Evolutionary conservation across 2,113 vertebrate species (phyloP).

Genomic region (Rallus limicola): DNA sequence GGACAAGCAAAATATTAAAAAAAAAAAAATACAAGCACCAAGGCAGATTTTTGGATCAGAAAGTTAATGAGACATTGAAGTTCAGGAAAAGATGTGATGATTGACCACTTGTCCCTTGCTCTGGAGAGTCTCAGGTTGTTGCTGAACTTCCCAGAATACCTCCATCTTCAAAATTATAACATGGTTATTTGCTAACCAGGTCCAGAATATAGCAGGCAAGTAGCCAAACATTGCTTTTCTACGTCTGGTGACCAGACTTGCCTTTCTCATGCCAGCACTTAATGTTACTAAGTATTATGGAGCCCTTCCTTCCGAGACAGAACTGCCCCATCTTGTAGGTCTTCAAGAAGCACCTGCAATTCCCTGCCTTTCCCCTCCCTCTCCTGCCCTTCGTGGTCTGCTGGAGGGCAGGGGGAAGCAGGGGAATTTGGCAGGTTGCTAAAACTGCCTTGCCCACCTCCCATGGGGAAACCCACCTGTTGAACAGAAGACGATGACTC

Average conservation of each 20-base stretch:
- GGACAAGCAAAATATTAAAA: background rate
- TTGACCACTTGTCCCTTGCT: background rate
- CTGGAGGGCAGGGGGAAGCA: background rate
- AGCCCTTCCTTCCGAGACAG: background rate
- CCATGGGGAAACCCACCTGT: accelerated
- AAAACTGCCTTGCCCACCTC: background rate
- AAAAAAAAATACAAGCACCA: background rate
- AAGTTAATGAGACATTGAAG: background rate
- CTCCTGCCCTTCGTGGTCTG: background rate
- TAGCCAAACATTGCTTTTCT: background rate
- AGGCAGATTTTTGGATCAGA: accelerated
- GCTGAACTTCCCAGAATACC: background rate
- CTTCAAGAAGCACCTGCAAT: background rate
- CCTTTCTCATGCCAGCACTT: background rate
- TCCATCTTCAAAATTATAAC: background rate
- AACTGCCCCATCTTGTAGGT: background rate
- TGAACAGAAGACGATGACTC: background rate
- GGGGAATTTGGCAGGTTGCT: background rate
- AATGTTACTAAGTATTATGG: background rate
- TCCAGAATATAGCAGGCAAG: background rate
- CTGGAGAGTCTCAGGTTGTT: background rate
- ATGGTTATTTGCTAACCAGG: accelerated
- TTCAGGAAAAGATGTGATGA: background rate
- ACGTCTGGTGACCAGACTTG: background rate
- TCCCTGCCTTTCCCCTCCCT: background rate